Evolutionary conservation across 2,888 invertebrate genomes (phyloP), one percentile per base, ranked within the genome.

Genomic region (Oscheius sp.): DNA sequence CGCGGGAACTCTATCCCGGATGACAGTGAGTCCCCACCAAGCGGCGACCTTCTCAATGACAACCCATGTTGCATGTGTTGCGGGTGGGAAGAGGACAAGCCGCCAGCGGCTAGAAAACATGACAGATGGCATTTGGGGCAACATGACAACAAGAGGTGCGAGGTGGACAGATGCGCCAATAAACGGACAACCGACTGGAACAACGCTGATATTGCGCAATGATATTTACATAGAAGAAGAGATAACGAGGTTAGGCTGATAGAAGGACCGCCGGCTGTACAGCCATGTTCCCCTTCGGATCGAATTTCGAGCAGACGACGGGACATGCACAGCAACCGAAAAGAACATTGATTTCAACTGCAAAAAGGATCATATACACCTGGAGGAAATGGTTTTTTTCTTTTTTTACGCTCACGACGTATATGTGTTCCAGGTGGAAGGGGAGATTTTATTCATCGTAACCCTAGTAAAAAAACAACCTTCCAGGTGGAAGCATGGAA

Each of bases 161-260:
- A 9, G 30, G 51, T 9, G 59, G 57, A 57, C 59, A 59, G 59
- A 59, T 59, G 59, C 59, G 59, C 59, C 59, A 44, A 44, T 44
- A 59, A 59, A 59, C 17, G 44, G 20, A n/a, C n/a, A 26, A 14
- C 38, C 57, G 44, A 26, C 59, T 59, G 59, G 26, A 41, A 24
- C 17, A 33, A 33, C 32, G 36, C 22, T 20, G 41, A 41, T 33
- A 54, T 59, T 59, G 59, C 59, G 59, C 59, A 59, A 59, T 24
- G 44, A 44, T 59, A 59, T 59, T 59, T 59, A 59, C 59, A 59
- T 59, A 59, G 56, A 56, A n/a, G n/a, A n/a, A n/a, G 30, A 9
- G n/a, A 47, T 17, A 9, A 17, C 45, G 47, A 33, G n/a, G n/a
- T n/a, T n/a, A n/a, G n/a, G 33, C 54, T 54, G 54, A 54, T 54